Percentiles rank a stretch among this genome's conserved stretches.
These are phyloP conservation scores for Drosophila robusta DNA, from an alignment of 2,888 invertebrate species.

Conservation along the genomic window DNA sequence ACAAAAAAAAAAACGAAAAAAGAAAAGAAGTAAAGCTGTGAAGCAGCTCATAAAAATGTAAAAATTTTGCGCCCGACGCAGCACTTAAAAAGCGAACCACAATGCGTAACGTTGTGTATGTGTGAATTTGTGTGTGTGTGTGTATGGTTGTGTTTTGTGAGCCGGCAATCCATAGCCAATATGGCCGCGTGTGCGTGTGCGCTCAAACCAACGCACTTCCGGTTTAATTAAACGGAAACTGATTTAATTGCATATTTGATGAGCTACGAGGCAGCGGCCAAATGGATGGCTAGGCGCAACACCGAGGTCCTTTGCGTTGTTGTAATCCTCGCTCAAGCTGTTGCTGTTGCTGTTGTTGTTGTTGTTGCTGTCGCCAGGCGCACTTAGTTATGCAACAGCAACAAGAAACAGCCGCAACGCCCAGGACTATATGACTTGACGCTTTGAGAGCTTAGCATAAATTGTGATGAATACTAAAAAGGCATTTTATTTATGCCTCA, in stretches of 20 bases:
- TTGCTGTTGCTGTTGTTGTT: slow-evolving; percentile 24
- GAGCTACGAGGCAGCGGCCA: slow-evolving; percentile 71
- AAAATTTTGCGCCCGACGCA: slow-evolving; percentile 56
- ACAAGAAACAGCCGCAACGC: slow-evolving; percentile 40
- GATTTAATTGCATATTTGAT: slow-evolving; percentile 85
- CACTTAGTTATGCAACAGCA: slow-evolving; percentile 61
- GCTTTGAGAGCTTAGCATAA: slow-evolving; percentile 80
- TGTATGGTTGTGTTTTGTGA: slow-evolving; percentile 26
- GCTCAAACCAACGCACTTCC: slow-evolving; percentile 78
- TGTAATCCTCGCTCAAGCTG: slow-evolving; percentile 38
- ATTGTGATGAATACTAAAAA: slow-evolving; percentile 84
- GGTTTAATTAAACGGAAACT: slow-evolving; percentile 84
- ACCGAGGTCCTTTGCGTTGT: slow-evolving; percentile 31
- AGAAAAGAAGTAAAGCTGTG: slow-evolving; percentile 31
- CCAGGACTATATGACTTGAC: slow-evolving; percentile 62
- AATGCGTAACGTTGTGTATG: slow-evolving; percentile 31
- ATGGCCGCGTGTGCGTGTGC: slow-evolving; percentile 48
- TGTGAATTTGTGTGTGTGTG: slow-evolving; percentile 8
- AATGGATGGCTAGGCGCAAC: slow-evolving; percentile 60
- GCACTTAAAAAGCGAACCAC: slow-evolving; percentile 76
- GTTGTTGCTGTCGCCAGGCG: slow-evolving; percentile 39
- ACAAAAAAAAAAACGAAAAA: slow-evolving; percentile 16
- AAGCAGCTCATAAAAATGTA: slow-evolving; percentile 73
- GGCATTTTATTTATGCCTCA: slow-evolving; percentile 81
- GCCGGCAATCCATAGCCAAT: slow-evolving; percentile 50